Evolutionary conservation across 1,140 invertebrate species (phyloP), one percentile per base, ranked within the genome.

Genomic region (Drosophila grimshawi): DNA sequence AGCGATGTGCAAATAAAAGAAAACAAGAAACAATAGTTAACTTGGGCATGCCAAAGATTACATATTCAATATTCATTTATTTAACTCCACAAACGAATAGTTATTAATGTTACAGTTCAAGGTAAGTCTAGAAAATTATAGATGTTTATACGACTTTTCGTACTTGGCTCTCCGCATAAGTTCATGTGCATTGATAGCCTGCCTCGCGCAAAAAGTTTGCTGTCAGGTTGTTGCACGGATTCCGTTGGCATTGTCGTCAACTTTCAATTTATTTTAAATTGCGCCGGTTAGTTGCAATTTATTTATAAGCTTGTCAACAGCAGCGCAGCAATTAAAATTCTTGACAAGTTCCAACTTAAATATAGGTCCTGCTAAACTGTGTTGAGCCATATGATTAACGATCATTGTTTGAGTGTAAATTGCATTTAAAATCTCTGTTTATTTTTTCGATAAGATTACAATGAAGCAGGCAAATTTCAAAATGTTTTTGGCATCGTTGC

Each of bases 181-280:
- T n/a, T n/a, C n/a, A n/a, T n/a, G n/a, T n/a, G n/a, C n/a, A n/a
- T n/a, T n/a, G n/a, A n/a, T n/a, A 19, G 19, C 19, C 19, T 19
- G 4, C 11, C 27, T 8, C 5, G n/a, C 46, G 7, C 7, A 11
- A 33, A 5, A 33, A 19, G 5, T n/a, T 29, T 43, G 70, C 72
- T 74, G 35, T 6, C 69, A 51, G 59, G 39, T 71, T 59, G 39
- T 71, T 59, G 53, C 71, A 61, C 45, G 70, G 43, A 56, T 55
- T 62, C 61, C 56, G 59, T 10, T 52, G 55, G 46, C 46, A 66
- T 51, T 75, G 65, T 77, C 73, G 73, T 86, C 82, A 81, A 86
- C 79, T 79, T 88, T 76, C 82, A 86, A 86, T 86, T 86, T 88
- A 86, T 86, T 86, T 86, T 86, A 79, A 86, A 88, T 86, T 86